These are phyloP conservation scores for Odontothrips loti DNA, from an alignment of 2,888 invertebrate species.

Conservation along the genomic window DNA sequence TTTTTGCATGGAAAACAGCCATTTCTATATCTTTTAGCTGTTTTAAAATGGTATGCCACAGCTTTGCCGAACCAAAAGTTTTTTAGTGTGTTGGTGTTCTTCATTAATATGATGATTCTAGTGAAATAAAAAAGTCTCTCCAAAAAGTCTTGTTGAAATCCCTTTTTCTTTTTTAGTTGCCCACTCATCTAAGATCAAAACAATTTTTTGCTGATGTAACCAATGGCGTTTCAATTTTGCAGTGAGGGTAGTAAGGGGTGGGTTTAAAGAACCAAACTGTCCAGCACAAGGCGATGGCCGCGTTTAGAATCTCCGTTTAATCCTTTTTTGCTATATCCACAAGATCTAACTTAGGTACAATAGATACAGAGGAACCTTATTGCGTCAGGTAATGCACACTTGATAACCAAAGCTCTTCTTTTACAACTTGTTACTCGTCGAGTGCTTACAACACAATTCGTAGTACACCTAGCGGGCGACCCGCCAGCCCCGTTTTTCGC, in stretches of 20 bases:
- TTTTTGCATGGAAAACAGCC: too few relatives aligned
- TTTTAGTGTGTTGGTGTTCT: too few relatives aligned
- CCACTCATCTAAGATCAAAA: too few relatives aligned
- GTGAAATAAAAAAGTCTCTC: too few relatives aligned
- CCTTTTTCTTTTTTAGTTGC: too few relatives aligned
- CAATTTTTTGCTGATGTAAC: too few relatives aligned
- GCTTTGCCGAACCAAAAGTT: too few relatives aligned
- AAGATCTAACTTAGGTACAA: conserved; percentile 25
- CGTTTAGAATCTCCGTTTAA: conserved; percentile 26
- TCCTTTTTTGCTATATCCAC: conserved; percentile 25
- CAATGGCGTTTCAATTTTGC: too few relatives aligned
- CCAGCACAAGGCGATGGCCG: not conserved
- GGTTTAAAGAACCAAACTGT: not conserved
- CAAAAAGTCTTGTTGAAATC: too few relatives aligned
- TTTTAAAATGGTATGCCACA: too few relatives aligned
- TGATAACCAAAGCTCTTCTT: not conserved
- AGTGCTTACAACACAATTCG: not conserved
- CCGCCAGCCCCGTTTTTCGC: conserved; percentile 13
- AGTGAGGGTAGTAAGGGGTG: not conserved
- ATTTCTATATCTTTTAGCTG: too few relatives aligned
- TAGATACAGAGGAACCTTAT: conserved; percentile 20
- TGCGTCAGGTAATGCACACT: not conserved
- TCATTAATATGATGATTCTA: too few relatives aligned
- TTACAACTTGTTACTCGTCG: not conserved
- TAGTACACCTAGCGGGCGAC: conserved; percentile 7